Evolutionary conservation across 2,797 vertebrate species (phyloP), one percentile per base, ranked within the genome.

Genomic region (Sylvia borin): DNA sequence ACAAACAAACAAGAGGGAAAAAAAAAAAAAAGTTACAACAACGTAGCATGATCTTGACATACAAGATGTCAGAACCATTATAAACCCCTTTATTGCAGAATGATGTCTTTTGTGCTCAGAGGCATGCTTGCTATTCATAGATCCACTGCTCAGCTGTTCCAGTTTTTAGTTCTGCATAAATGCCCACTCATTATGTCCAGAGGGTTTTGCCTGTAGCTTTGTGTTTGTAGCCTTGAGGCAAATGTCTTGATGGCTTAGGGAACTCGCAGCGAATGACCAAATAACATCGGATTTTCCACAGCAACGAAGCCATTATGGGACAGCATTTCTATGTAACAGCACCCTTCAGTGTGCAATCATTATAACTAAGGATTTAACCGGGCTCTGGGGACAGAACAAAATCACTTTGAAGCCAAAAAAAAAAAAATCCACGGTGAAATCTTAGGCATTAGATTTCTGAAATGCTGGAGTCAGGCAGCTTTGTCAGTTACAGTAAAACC

Each of bases 151-250:
- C 97, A 97, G 97, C 97, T 98, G 97, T 97, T 97, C 97, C 97
- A 97, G 97, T 97, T 97, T 97, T 97, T 97, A 97, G 97, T 97
- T 98, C 97, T 97, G 97, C 97, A 97, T 98, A 97, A 97, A 97
- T 98, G 97, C 97, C 96, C 97, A 97, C 97, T 97, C 96, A 95
- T 97, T 97, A 95, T 95, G 97, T 97, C 97, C 97, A 97, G 95
- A 97, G 97, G 97, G 97, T 97, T 97, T 97, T 96, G 97, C 97
- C 97, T 96, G 96, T 97, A 97, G 97, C 97, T 97, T 97, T 97
- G 97, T 97, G 96, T 97, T 97, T 95, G 91, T 96, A 97, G 97
- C 97, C 97, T 97, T 97, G 96, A 97, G 97, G 97, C 97, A 97
- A 97, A 97, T 98, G 97, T 98, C 97, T 97, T 96, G 97, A 97